These are phyloP conservation scores for Lasioglossum lativentre DNA, from an alignment of 2,888 invertebrate species.

Conservation along the genomic window DNA sequence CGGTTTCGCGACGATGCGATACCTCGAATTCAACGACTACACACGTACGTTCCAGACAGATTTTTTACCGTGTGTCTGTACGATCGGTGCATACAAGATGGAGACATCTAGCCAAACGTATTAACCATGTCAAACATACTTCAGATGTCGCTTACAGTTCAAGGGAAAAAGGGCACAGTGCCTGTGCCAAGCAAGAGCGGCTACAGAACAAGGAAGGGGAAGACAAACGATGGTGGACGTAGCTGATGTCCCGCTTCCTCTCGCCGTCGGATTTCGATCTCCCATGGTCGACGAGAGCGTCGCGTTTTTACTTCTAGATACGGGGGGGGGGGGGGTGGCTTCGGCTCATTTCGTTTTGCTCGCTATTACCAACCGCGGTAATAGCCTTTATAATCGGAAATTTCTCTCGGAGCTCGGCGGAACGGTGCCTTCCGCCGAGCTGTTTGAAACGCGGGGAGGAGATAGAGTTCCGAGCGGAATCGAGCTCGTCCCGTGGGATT, in stretches of 20 bases:
- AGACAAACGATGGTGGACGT: background rate
- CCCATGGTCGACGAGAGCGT: slow-evolving; percentile 5
- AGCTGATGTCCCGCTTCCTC: background rate
- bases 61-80: background rate
- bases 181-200: no score
- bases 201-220: background rate
- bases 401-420: slow-evolving; percentile 71
- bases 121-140: background rate
- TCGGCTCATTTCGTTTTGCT: slow-evolving; percentile 60
- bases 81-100: background rate
- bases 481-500: slow-evolving; percentile 52
- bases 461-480: slow-evolving; percentile 20
- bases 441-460: slow-evolving; percentile 20
- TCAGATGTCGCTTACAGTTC: background rate
- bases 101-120: background rate
- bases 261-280: slow-evolving; percentile 14
- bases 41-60: background rate
- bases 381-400: slow-evolving; percentile 80
- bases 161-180: background rate
- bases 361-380: slow-evolving; percentile 72
- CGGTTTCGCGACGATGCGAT: background rate
- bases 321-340: slow-evolving; percentile 40
- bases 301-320: slow-evolving; percentile 56
- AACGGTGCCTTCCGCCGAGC: slow-evolving; percentile 25
- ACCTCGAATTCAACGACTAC: background rate